Percentiles rank a stretch among this genome's conserved stretches.
phyloP scores from a whole-genome alignment of 2,113 vertebrate genomes.

The Dunckerocampus dactyliophorus region DNA sequence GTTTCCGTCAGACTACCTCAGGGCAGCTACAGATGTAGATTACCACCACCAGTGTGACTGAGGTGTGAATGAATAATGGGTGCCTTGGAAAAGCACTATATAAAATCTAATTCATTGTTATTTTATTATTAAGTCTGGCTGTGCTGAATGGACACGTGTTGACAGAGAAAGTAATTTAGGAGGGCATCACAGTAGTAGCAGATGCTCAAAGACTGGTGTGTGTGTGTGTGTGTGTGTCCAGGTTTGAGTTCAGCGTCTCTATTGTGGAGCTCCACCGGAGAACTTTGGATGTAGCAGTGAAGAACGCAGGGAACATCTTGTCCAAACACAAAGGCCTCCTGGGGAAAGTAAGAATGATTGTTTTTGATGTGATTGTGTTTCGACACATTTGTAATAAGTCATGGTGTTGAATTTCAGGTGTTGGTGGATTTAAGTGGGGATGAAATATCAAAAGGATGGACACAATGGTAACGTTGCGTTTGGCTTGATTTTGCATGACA shows the following conservation, averaged over 20 bases:
- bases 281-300: conserved; percentile 91
- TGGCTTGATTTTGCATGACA: not conserved
- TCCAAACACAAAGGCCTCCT: conserved; percentile 96
- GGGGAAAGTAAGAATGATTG: conserved; percentile 79
- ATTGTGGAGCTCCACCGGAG: conserved; percentile 87
- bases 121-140: no score
- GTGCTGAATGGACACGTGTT: no score
- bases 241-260: conserved; percentile 93
- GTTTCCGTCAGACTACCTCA: no score
- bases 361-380: not conserved
- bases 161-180: no score
- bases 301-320: conserved; percentile 90
- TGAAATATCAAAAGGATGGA: conserved; percentile 89
- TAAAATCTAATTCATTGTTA: no score
- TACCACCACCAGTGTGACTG: no score
- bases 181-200: no score
- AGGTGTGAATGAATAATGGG: no score
- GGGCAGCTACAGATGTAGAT: no score
- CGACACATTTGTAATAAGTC: not conserved
- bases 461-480: conserved; percentile 82
- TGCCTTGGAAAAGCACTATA: no score
- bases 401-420: conserved; percentile 66
- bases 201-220: not conserved
- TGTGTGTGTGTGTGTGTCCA: conserved; percentile 42
- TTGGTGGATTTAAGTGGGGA: conserved; percentile 85